Percentiles rank a stretch among this genome's conserved stretches.
These are phyloP conservation scores for Danionella dracula DNA, from an alignment of 2,797 vertebrate genomes.

Conservation along the genomic window DNA sequence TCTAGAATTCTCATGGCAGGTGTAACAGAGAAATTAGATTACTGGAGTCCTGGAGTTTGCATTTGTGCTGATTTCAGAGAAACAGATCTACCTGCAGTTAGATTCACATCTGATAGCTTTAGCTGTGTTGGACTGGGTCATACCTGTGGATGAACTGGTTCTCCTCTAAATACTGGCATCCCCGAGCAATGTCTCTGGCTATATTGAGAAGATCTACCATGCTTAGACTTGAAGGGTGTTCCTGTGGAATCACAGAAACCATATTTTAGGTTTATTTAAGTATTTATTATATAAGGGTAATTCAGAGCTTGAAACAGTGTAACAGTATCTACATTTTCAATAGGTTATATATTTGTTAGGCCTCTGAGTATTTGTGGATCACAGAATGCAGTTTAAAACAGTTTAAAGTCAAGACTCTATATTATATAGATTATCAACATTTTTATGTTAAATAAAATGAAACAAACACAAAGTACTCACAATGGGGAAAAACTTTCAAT, in stretches of 20 bases:
- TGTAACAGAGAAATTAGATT: constrained; percentile 5
- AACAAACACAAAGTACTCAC: too few species aligned
- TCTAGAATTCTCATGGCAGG: constrained; percentile 31
- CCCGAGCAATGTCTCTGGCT: constrained; percentile 91
- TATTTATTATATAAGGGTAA: too few species aligned
- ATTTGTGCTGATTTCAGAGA: constrained; percentile 33
- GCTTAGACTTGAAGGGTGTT: constrained; percentile 85
- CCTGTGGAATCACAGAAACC: constrained; percentile 61
- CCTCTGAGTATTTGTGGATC: too few species aligned
- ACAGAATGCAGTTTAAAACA: too few species aligned
- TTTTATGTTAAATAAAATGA: too few species aligned
- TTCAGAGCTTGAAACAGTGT: too few species aligned
- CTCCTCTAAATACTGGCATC: constrained; percentile 96
- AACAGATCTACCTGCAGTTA: constrained; percentile 12
- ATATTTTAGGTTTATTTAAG: too few species aligned
- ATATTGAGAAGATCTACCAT: constrained; percentile 96
- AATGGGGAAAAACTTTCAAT: too few species aligned
- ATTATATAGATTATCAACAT: too few species aligned
- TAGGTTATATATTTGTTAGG: too few species aligned
- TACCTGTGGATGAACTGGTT: constrained; percentile 99
- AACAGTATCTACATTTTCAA: too few species aligned
- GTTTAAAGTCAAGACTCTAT: too few species aligned
- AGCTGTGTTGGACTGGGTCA: neutral
- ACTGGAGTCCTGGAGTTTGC: neutral
- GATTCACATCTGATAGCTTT: neutral